Evolutionary conservation across 2,888 invertebrate genomes (phyloP), one percentile per base, ranked within the genome.

Genomic region (Deroplatys truncata): DNA sequence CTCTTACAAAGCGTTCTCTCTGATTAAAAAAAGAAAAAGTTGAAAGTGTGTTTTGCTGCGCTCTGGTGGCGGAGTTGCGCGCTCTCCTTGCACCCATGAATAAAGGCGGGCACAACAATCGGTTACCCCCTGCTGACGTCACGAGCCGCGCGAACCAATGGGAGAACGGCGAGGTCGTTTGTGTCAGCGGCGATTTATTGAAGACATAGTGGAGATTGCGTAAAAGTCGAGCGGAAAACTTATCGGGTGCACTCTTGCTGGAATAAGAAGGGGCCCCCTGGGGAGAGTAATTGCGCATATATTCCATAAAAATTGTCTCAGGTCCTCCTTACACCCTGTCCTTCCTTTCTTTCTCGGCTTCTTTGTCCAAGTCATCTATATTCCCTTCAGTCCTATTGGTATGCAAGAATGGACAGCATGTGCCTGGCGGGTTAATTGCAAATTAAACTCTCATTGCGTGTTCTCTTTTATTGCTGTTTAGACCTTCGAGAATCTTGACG

Each of bases 21-120:
- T 72, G 56, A 72, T 72, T 72, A 72, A 72, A 72, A 72, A 72
- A 72, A 20, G 20, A 72, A 72, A 72, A 72, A 72, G 56, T 20
- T 72, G 56, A 72, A 72, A 72, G 56, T 72, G 56, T 72, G n/a
- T 31, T 82, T 87, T 87, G 87, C 87, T 87, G 87, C 87, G n/a
- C 87, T 87, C 87, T 87, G 31, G n/a, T 43, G 35, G 87, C n/a
- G 82, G 29, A 83, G 43, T 25, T 82, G 82, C 82, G 43, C 13
- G 83, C 31, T 82, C 31, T n/a, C 83, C 82, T 87, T 83, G n/a
- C 28, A 82, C 35, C 83, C 87, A 87, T 89, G 89, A 89, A 89
- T 89, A 89, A 89, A 89, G 89, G 89, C 89, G 89, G 86, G 89
- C 84, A 83, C 86, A 87, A 87, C 87, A 87, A 87, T 87, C 82